These are phyloP conservation scores for Gallinago undulata DNA, from an alignment of 2,113 vertebrate species.

Conservation along the genomic window DNA sequence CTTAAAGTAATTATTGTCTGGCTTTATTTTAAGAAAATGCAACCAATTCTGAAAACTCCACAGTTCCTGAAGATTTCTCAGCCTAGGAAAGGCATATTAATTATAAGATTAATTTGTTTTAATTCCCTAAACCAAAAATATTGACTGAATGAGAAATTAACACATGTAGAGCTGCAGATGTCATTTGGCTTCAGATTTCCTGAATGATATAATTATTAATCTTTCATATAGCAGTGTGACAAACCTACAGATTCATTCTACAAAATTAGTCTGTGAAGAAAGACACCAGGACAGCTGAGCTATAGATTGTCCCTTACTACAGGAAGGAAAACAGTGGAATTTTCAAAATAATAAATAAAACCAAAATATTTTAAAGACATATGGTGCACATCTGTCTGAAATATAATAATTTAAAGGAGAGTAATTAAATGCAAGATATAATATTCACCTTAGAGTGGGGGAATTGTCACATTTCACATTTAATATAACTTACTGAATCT, in stretches of 20 bases:
- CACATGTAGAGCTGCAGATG: conserved; percentile 76
- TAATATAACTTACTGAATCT: conserved; percentile 33
- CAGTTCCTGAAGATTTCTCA: conserved; percentile 58
- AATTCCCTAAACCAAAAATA: conserved; percentile 77
- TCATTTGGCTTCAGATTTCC: conserved; percentile 77
- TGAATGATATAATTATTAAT: conserved; percentile 77
- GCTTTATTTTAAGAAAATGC: conserved; percentile 27
- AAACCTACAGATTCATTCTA: conserved; percentile 73
- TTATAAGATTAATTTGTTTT: conserved; percentile 78
- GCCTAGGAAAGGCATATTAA: conserved; percentile 60
- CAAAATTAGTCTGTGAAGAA: conserved; percentile 69
- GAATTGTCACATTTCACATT: conserved; percentile 46
- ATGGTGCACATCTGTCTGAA: conserved; percentile 75
- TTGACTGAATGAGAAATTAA: conserved; percentile 80
- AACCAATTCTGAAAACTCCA: conserved; percentile 40
- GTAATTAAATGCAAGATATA: conserved; percentile 70
- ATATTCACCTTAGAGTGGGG: conserved; percentile 66
- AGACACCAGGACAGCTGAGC: conserved; percentile 63
- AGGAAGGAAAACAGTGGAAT: conserved; percentile 62
- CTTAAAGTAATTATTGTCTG: conserved; percentile 52
- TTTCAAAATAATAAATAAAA: conserved; percentile 75
- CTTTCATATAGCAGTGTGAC: conserved; percentile 69
- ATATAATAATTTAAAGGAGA: conserved; percentile 72
- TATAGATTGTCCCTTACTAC: conserved; percentile 60
- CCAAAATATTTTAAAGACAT: conserved; percentile 74